Evolutionary conservation across 2,113 vertebrate species (phyloP), one percentile per base, ranked within the genome.

Genomic region (Chauna torquata): DNA sequence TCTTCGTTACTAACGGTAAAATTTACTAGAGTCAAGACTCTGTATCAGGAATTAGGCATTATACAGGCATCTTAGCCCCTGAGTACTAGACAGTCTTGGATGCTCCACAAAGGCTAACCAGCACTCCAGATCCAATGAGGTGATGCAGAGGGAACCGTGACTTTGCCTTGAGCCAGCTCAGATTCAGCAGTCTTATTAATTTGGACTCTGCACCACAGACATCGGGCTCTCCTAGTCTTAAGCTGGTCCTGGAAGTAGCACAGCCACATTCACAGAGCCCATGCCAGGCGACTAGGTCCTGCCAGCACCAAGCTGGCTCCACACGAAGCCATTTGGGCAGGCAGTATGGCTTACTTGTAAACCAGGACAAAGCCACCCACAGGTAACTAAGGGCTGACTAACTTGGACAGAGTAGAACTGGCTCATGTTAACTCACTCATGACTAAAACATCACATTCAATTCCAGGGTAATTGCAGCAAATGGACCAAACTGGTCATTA

Each of bases 351-450:
- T 94, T 90, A 88, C 87, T 92, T 32, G 82, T 66, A 83, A 96
- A 93, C 14, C 79, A 93, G 93, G 93, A 92, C 79, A 85, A 93
- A 96, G 87, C 93, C 93, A 97, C 90, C 90, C 94, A 94, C 82
- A 95, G 85, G 87, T 97, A 96, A 80, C 93, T 69, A 40, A 87
- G 42, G 50, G 75, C 75, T 96, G 95, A 97, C 78, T 91, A 94
- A 96, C 42, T 64, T 74, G 57, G 71, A 86, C 49, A 49, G 87
- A 86, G 55, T 8, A 88, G 62, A 84, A 88, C 59, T 16, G 75
- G 89, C 55, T 94, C 42, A 8, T 9, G 6, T 92, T 92, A 92
- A 92, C 62, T 77, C 88, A 61, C 38, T 93, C 87, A 58, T 85
- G 58, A 92, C 82, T 94, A 80, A 94, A 36, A 75, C 66, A 74